A percentile compares a stretch with the other conserved stretches of the same genome.
Evolutionary conservation across 2,888 invertebrate genomes (phyloP).

Genomic region (Drosophila quinaria): DNA sequence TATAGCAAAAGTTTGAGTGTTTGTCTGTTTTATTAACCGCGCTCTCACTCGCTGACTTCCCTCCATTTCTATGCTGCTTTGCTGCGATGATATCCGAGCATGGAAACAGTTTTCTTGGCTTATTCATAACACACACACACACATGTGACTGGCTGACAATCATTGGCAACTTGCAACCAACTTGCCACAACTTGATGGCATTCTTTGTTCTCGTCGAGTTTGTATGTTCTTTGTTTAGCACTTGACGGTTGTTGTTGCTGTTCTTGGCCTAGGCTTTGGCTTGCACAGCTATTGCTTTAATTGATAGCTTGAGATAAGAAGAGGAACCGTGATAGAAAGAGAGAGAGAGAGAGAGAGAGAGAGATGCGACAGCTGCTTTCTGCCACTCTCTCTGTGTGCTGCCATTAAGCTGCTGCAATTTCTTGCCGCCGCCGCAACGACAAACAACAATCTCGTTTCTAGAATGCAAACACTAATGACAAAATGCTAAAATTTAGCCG

Average conservation of each 20-base stretch:
- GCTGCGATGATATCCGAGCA: slow-evolving; percentile 36
- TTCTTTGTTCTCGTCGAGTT: slow-evolving; percentile 17
- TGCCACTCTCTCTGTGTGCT: slow-evolving; percentile 8
- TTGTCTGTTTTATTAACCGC: slow-evolving; percentile 84
- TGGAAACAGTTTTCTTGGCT: slow-evolving; percentile 72
- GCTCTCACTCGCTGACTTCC: slow-evolving; percentile 54
- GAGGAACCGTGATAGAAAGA: background rate
- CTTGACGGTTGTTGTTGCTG: slow-evolving; percentile 39
- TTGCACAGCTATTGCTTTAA: slow-evolving; percentile 56
- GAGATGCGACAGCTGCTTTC: slow-evolving; percentile 5
- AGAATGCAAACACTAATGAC: slow-evolving; percentile 81
- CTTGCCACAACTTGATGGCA: slow-evolving; percentile 22
- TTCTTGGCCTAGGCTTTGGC: slow-evolving; percentile 22
- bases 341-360: background rate
- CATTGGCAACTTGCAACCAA: slow-evolving; percentile 50
- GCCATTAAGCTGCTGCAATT: slow-evolving; percentile 68
- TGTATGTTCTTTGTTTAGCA: slow-evolving; percentile 35
- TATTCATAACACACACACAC: slow-evolving; percentile 65
- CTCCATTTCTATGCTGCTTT: slow-evolving; percentile 20
- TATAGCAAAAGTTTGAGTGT: slow-evolving; percentile 83
- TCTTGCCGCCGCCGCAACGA: slow-evolving; percentile 57
- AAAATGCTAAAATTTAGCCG: slow-evolving; percentile 79
- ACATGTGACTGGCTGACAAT: slow-evolving; percentile 59
- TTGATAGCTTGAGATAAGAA: slow-evolving; percentile 54
- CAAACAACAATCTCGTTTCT: slow-evolving; percentile 76